Evolutionary conservation across 2,113 vertebrate species (phyloP).

Genomic region (rat (Rattus norvegicus)): GRCr8 NC_086028.1:92415001-92415500

Average conservation of each 20-base stretch:
- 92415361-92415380: constrained; percentile 27
- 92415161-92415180: not conserved
- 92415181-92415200: not conserved
- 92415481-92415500: constrained; percentile 58
- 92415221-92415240: not conserved
- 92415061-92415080: not conserved
- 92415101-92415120: not conserved
- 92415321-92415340: not conserved
- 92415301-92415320: not conserved
- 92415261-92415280: not conserved
- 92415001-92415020: not conserved
- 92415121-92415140: not conserved
- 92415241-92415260: not conserved
- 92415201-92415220: not conserved
- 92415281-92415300: not conserved
- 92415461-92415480: constrained; percentile 44
- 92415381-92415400: constrained; percentile 34
- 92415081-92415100: not conserved
- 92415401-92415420: constrained; percentile 15
- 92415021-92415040: not conserved
- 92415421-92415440: not conserved
- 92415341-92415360: constrained; percentile 61
- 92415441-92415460: constrained; percentile 36
- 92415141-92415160: not conserved
- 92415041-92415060: not conserved